These are phyloP conservation scores for Zeugodacus cucurbitae DNA, from an alignment of 1,140 invertebrate genomes.

Conservation along the genomic window DNA sequence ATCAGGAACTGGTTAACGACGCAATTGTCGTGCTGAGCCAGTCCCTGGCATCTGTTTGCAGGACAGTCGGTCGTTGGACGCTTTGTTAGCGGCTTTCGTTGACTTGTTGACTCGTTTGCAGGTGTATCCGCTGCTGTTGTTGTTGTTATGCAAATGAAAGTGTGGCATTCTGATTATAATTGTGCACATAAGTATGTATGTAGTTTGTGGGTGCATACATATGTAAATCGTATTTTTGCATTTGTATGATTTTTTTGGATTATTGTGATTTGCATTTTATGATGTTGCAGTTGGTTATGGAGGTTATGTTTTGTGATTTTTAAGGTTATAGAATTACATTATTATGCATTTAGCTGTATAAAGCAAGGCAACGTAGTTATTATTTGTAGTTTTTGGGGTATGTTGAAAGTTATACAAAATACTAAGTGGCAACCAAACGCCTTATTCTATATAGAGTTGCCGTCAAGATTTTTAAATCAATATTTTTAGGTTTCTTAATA, in stretches of 20 bases:
- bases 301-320: neutral
- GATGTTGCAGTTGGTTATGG: neutral
- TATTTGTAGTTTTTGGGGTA: too few species aligned
- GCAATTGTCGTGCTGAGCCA: neutral
- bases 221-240: neutral
- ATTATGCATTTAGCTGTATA: neutral
- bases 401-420: too few species aligned
- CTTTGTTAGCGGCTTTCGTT: neutral
- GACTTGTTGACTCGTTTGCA: neutral
- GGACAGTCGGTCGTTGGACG: neutral
- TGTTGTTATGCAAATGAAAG: constrained; percentile 36
- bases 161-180: constrained; percentile 12
- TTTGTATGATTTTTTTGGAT: neutral
- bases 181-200: neutral
- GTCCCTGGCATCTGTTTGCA: neutral
- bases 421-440: too few species aligned
- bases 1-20: constrained; percentile 18
- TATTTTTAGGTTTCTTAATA: too few species aligned
- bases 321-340: neutral
- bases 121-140: constrained; percentile 20
- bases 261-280: neutral
- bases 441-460: too few species aligned
- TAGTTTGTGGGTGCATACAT: too few species aligned
- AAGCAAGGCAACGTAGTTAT: too few species aligned
- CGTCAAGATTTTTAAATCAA: too few species aligned